Conservation (phyloP, 2,113 vertebrate species). For the Sceloporus undulatus region DNA sequence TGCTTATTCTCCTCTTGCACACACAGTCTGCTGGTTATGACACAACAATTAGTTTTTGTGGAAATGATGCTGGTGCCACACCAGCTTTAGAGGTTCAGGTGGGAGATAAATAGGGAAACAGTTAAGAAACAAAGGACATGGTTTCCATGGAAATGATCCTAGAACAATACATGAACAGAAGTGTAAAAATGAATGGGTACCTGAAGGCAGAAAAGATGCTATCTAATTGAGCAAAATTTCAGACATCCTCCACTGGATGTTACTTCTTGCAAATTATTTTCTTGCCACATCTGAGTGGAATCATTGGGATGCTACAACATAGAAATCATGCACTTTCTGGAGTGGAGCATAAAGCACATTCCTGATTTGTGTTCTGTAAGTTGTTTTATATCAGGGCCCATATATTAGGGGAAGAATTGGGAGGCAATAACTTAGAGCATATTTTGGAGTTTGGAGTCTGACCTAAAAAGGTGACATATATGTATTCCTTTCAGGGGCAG, state of each 20-base stretch:
- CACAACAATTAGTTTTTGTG: slow-evolving; percentile 29
- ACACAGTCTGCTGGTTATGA: slow-evolving; percentile 4
- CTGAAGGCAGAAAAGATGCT: slow-evolving; percentile 5
- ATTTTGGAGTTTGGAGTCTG: background rate
- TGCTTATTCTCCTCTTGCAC: slow-evolving; percentile 5
- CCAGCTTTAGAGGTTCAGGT: slow-evolving; percentile 8
- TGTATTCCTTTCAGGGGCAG: background rate
- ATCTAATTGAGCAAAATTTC: background rate
- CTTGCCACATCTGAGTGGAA: background rate
- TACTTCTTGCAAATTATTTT: background rate
- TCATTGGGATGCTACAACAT: background rate
- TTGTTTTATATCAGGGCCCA: background rate
- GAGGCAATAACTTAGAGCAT: too few species aligned
- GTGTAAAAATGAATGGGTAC: slow-evolving; percentile 5
- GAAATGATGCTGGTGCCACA: slow-evolving; percentile 20
- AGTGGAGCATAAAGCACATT: background rate
- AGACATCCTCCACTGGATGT: background rate
- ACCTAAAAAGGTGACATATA: background rate
- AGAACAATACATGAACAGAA: background rate
- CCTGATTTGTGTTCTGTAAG: background rate
- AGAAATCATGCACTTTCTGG: background rate
- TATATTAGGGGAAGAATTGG: background rate
- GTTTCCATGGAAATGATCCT: slow-evolving; percentile 25
- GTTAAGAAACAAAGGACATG: slow-evolving; percentile 2
- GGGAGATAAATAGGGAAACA: background rate